phyloP scores from a whole-genome alignment of 2,888 invertebrate species.

The Latrodectus hesperus region DNA sequence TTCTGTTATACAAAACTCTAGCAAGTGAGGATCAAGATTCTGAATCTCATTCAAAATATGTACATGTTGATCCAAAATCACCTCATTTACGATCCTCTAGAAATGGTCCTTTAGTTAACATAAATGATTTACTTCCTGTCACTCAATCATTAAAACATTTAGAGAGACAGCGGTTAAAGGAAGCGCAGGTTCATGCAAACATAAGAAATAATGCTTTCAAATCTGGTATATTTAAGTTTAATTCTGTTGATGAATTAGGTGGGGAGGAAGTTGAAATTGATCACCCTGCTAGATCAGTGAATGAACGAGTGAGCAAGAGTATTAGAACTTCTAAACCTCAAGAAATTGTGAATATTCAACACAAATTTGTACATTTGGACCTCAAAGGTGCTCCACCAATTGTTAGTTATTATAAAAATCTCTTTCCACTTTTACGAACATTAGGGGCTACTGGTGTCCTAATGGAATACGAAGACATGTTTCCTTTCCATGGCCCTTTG shows the following conservation, averaged over 20 bases:
- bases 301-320: constrained; percentile 65
- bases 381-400: constrained; percentile 90
- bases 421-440: constrained; percentile 80
- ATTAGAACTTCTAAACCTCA: constrained; percentile 44
- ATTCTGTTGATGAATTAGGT: constrained; percentile 40
- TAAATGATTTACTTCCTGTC: constrained; percentile 64
- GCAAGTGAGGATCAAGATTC: constrained; percentile 65
- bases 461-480: constrained; percentile 92
- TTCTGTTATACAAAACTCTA: constrained; percentile 66
- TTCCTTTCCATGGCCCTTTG: constrained; percentile 82
- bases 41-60: constrained; percentile 59
- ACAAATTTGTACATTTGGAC: constrained; percentile 83
- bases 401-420: constrained; percentile 76
- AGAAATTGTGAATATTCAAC: constrained; percentile 57
- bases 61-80: constrained; percentile 11
- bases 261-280: constrained; percentile 59
- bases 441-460: constrained; percentile 86
- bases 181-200: constrained; percentile 68
- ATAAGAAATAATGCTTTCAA: constrained; percentile 38
- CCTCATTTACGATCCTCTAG: constrained; percentile 20
- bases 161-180: constrained; percentile 59
- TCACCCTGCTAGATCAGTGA: constrained; percentile 63
- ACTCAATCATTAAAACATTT: constrained; percentile 65
- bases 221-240: constrained; percentile 9
- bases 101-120: constrained; percentile 57